Conservation (phyloP, 1,140 invertebrate species). For the Bombus haemorrhoidalis region DNA sequence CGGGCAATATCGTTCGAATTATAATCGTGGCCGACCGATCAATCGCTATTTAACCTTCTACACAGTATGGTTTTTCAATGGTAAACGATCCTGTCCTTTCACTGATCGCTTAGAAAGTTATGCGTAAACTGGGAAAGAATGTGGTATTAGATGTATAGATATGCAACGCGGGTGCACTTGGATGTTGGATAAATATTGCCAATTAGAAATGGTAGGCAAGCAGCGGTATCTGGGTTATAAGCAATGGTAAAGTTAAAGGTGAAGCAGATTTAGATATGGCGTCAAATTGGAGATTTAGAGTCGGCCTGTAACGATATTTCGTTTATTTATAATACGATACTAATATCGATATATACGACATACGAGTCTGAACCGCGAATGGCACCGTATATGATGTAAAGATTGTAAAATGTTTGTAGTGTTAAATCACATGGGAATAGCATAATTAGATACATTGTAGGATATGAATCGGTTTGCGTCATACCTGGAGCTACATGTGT, state of each 20-base stretch:
- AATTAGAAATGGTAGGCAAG: not conserved
- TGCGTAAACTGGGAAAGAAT: constrained; percentile 51
- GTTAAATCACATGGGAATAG: not conserved
- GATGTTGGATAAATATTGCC: constrained; percentile 22
- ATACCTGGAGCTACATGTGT: not conserved
- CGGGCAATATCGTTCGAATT: constrained; percentile 38
- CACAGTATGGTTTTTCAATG: constrained; percentile 30
- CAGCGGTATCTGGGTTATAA: not conserved
- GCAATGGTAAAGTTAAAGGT: not conserved
- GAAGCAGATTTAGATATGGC: constrained; percentile 31
- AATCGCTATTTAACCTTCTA: constrained; percentile 33
- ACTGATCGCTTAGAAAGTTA: constrained; percentile 54
- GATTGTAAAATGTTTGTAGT: not conserved
- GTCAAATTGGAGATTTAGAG: constrained; percentile 1
- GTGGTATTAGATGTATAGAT: constrained; percentile 45
- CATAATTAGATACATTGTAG: constrained; percentile 11
- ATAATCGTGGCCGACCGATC: constrained; percentile 43
- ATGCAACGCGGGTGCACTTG: constrained; percentile 33
- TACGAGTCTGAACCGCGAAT: too few relatives aligned
- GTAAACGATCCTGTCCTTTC: constrained; percentile 50
- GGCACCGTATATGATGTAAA: too few relatives aligned
- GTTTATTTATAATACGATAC: constrained; percentile 5
- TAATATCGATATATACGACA: constrained; percentile 12
- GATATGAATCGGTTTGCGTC: constrained; percentile 4
- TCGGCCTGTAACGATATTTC: not conserved